Evolutionary conservation across 2,888 invertebrate genomes (phyloP).

Genomic region (Heteropelma amictum): DNA sequence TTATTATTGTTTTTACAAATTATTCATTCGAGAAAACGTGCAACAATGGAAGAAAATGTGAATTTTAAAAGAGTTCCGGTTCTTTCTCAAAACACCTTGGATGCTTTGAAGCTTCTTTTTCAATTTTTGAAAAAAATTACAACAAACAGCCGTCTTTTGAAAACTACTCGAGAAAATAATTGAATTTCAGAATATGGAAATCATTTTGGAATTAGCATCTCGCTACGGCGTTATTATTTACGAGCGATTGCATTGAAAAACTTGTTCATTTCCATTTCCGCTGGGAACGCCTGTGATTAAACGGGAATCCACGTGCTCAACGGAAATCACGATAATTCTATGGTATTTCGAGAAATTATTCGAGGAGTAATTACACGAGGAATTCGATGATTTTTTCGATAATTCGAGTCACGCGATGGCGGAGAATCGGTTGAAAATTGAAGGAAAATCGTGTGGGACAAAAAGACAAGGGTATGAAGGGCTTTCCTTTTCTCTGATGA

Average conservation of each 20-base stretch:
- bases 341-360: constrained; percentile 28
- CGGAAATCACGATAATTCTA: constrained; percentile 28
- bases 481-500: neutral
- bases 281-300: neutral
- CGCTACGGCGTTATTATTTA: constrained; percentile 39
- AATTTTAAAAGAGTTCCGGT: too few relatives aligned
- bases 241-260: constrained; percentile 27
- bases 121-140: too few relatives aligned
- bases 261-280: constrained; percentile 35
- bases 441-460: neutral
- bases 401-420: constrained; percentile 36
- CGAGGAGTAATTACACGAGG: neutral
- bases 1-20: too few relatives aligned
- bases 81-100: too few relatives aligned
- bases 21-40: too few relatives aligned
- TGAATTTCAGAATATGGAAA: too few relatives aligned
- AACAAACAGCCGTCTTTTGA: too few relatives aligned
- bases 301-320: neutral
- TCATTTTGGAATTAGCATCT: constrained; percentile 52
- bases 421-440: neutral
- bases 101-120: too few relatives aligned
- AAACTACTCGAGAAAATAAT: constrained; percentile 40
- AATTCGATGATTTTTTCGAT: constrained; percentile 20
- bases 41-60: too few relatives aligned
- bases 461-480: constrained; percentile 4